Evolutionary conservation across 2,113 vertebrate genomes (phyloP).

Genomic region (Mesitornis unicolor): DNA sequence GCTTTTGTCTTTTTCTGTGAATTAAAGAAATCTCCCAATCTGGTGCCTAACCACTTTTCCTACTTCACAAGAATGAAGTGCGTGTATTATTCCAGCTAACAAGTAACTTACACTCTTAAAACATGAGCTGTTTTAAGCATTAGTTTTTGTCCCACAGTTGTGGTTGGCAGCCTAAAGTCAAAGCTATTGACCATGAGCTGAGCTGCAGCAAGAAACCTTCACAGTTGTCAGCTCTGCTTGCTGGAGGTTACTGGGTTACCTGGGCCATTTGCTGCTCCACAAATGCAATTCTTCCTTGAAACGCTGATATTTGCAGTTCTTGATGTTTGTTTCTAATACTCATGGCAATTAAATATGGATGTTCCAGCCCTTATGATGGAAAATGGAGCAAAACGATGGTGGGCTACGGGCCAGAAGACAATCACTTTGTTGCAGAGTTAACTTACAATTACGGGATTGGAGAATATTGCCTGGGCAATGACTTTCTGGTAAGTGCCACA

Average conservation of each 20-base stretch:
- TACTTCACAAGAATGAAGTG: neutral
- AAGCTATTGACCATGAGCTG: neutral
- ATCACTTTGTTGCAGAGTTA: conserved; percentile 92
- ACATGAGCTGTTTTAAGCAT: fast-evolving
- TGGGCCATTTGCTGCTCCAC: fast-evolving
- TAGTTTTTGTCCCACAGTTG: fast-evolving
- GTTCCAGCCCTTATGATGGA: conserved; percentile 91
- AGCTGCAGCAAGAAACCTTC: neutral
- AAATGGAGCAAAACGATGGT: conserved; percentile 99
- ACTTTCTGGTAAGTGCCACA: conserved; percentile 83
- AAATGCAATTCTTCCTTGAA: neutral
- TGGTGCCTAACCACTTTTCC: neutral
- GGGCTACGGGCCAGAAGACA: conserved; percentile 90
- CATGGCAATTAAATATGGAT: neutral
- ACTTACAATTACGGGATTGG: conserved; percentile 96
- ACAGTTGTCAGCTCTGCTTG: neutral
- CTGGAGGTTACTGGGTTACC: neutral
- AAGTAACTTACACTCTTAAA: neutral
- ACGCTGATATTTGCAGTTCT: fast-evolving
- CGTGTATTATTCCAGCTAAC: neutral
- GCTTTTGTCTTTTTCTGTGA: fast-evolving
- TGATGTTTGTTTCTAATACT: neutral
- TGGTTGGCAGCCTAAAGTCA: neutral
- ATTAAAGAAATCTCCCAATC: neutral
- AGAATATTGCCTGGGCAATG: conserved; percentile 89